Percentiles rank a stretch among this genome's conserved stretches.
These are phyloP conservation scores for Staurois parvus DNA, from an alignment of 2,797 vertebrate genomes.

Conservation along the genomic window DNA sequence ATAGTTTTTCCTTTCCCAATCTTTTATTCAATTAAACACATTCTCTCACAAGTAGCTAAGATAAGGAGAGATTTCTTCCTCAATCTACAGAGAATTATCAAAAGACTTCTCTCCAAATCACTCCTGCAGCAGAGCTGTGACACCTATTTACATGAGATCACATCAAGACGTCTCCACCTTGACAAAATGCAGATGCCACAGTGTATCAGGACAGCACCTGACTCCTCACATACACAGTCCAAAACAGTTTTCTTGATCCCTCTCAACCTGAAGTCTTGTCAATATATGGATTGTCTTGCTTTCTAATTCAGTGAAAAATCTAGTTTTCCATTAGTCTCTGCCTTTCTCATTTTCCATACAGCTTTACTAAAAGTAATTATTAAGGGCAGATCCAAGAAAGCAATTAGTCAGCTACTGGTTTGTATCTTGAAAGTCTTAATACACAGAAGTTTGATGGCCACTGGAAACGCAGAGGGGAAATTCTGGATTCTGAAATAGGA, in stretches of 20 bases:
- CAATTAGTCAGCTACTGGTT: constrained; percentile 93
- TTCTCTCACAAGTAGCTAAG: background rate
- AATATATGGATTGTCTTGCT: constrained; percentile 96
- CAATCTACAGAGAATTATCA: constrained; percentile 69
- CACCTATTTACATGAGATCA: constrained; percentile 80
- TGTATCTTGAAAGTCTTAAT: constrained; percentile 98
- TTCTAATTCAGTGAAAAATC: constrained; percentile 99
- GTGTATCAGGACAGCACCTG: constrained; percentile 86
- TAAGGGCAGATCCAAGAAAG: constrained; percentile 98
- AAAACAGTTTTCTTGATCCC: constrained; percentile 97
- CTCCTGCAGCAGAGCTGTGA: constrained; percentile 69
- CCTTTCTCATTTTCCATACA: constrained; percentile 85
- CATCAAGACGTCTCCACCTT: constrained; percentile 77
- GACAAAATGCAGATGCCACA: constrained; percentile 79
- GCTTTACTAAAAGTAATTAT: constrained; percentile 96
- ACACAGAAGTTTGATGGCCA: constrained; percentile 77
- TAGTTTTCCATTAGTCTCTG: constrained; percentile 99
- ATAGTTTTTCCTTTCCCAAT: constrained; percentile 23
- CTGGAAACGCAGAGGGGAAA: constrained; percentile 66
- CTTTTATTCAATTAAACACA: constrained; percentile 23
- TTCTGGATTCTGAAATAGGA: constrained; percentile 38
- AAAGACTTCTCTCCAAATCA: constrained; percentile 73
- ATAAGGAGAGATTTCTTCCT: constrained; percentile 67
- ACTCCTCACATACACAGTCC: constrained; percentile 86
- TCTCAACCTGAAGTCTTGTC: constrained; percentile 95